Percentiles rank a stretch among this genome's conserved stretches.
Conservation (phyloP, 2,888 invertebrate genomes). For the Frankliniella intonsa region DNA sequence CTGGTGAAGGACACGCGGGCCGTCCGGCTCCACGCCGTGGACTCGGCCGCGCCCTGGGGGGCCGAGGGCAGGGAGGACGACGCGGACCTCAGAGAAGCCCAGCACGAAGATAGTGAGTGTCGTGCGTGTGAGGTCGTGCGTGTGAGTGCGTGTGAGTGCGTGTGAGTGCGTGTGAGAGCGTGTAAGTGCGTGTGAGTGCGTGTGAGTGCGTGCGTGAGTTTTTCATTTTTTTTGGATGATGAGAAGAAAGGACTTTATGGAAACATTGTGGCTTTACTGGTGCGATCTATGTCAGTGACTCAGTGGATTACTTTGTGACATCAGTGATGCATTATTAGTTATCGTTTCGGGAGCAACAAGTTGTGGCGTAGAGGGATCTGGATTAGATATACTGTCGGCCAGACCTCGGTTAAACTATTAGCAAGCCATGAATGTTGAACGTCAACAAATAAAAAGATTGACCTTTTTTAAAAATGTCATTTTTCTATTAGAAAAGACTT, state of each 20-base stretch:
- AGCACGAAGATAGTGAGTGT: conserved; percentile 15
- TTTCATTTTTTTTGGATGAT: too few relatives aligned
- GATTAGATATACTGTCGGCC: neutral
- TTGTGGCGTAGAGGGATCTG: neutral
- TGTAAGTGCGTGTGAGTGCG: neutral
- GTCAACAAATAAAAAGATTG: neutral
- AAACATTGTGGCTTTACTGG: neutral
- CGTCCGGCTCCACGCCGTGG: conserved; percentile 3
- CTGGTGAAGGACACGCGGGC: neutral
- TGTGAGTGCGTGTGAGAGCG: neutral
- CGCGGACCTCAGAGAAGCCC: neutral
- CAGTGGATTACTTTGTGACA: neutral
- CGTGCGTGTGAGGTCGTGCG: neutral
- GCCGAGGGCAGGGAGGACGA: neutral
- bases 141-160: neutral
- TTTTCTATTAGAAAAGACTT: neutral
- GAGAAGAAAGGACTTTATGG: neutral
- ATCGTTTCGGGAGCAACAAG: neutral
- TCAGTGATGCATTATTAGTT: neutral
- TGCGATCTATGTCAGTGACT: too few relatives aligned
- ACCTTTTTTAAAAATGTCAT: neutral
- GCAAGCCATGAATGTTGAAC: too few relatives aligned
- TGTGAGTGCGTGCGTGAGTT: neutral
- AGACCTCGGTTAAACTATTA: too few relatives aligned
- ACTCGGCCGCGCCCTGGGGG: conserved; percentile 4